Evolutionary conservation across 2,888 invertebrate species (phyloP).

Genomic region (Gastrophysa polygoni): DNA sequence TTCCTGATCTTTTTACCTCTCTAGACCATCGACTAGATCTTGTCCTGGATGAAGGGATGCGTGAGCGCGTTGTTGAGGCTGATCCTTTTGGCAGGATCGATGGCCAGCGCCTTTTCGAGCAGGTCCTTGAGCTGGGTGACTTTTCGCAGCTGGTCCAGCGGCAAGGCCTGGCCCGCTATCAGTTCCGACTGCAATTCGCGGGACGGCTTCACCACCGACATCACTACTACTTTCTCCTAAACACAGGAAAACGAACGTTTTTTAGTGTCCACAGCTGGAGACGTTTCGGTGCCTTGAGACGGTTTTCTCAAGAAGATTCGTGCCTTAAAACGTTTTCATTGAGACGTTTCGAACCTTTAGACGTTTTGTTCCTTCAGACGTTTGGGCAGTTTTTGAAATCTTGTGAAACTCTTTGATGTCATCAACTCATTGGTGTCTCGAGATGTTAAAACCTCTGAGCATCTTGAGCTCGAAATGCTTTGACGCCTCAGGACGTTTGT

Average conservation of each 20-base stretch:
- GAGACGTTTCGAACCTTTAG: too few relatives aligned
- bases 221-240: slow-evolving; percentile 95
- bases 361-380: too few relatives aligned
- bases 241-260: slow-evolving; percentile 20
- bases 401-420: too few relatives aligned
- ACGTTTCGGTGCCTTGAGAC: too few relatives aligned
- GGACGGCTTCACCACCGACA: slow-evolving; percentile 86
- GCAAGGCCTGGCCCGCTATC: slow-evolving; percentile 85
- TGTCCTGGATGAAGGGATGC: slow-evolving; percentile 96
- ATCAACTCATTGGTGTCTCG: too few relatives aligned
- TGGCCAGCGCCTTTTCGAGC: slow-evolving; percentile 86
- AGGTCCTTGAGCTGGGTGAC: slow-evolving; percentile 91
- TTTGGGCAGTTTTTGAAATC: too few relatives aligned
- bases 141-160: slow-evolving; percentile 88
- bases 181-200: slow-evolving; percentile 89
- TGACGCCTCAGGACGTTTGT: too few relatives aligned
- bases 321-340: too few relatives aligned
- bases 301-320: too few relatives aligned
- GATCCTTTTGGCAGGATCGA: slow-evolving; percentile 91
- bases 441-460: too few relatives aligned
- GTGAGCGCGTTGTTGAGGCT: slow-evolving; percentile 93
- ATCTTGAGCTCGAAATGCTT: too few relatives aligned
- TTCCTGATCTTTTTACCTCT: slow-evolving; percentile 47
- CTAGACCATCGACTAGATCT: slow-evolving; percentile 64
- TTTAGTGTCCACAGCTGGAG: too few relatives aligned